phyloP scores from a whole-genome alignment of 2,888 invertebrate species.

The Petrophora chlorosata region DNA sequence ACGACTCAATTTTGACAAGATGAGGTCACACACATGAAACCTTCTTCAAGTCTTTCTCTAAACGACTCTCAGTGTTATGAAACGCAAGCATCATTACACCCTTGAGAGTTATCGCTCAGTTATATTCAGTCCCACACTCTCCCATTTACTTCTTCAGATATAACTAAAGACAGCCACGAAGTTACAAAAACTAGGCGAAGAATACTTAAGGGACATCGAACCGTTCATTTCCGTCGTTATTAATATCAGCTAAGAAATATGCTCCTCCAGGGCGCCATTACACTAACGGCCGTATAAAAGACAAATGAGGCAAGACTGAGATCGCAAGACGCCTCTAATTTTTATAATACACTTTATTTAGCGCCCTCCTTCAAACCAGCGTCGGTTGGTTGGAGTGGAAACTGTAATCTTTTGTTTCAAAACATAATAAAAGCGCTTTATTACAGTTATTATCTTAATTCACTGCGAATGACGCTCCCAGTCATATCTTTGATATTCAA shows the following conservation, averaged over 20 bases:
- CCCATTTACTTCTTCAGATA: constrained; percentile 7
- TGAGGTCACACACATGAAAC: too few relatives aligned
- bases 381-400: constrained; percentile 9
- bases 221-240: constrained; percentile 57
- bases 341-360: constrained; percentile 51
- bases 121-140: background rate
- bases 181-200: constrained; percentile 41
- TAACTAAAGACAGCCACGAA: constrained; percentile 15
- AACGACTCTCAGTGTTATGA: too few relatives aligned
- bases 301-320: constrained; percentile 61
- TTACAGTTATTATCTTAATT: constrained; percentile 44
- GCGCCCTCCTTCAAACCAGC: constrained; percentile 32
- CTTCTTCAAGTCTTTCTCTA: too few relatives aligned
- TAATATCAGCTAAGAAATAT: constrained; percentile 61
- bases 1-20: too few relatives aligned
- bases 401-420: constrained; percentile 41
- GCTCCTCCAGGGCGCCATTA: constrained; percentile 57
- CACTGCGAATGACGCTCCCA: constrained; percentile 39
- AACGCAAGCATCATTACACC: background rate
- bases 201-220: constrained; percentile 47
- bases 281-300: constrained; percentile 63
- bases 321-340: constrained; percentile 53
- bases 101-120: background rate
- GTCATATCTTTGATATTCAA: constrained; percentile 52
- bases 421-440: constrained; percentile 47